A percentile compares a stretch with the other conserved stretches of the same genome.
phyloP scores from a whole-genome alignment of 2,113 vertebrate species.

The Tupaia tana region DNA sequence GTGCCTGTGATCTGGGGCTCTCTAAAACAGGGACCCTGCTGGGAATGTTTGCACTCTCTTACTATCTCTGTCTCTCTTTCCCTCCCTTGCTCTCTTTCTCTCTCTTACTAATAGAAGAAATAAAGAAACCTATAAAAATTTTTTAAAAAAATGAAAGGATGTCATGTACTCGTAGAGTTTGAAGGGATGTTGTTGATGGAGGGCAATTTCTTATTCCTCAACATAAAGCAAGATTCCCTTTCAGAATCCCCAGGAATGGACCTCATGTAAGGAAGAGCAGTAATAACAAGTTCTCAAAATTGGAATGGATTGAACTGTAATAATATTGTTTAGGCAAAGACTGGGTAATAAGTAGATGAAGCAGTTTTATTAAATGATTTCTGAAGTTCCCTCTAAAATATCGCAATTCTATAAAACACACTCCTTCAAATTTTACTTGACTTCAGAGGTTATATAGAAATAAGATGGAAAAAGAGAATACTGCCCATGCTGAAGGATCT shows the following conservation, averaged over 20 bases:
- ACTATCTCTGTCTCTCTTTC: too few relatives aligned
- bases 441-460: not conserved
- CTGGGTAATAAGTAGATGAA: not conserved
- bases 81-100: too few relatives aligned
- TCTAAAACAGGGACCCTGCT: too few relatives aligned
- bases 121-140: too few relatives aligned
- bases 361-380: not conserved
- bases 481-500: not conserved
- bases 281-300: not conserved
- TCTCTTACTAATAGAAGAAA: too few relatives aligned
- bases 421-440: not conserved
- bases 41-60: too few relatives aligned
- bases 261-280: not conserved
- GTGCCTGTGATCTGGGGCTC: too few relatives aligned
- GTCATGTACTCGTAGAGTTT: not conserved
- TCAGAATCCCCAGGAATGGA: not conserved
- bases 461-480: not conserved
- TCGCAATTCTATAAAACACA: not conserved
- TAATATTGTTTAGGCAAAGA: not conserved
- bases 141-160: not conserved
- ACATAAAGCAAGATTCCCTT: not conserved
- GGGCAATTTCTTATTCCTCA: not conserved
- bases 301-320: not conserved
- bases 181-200: not conserved
- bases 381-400: not conserved